These are phyloP conservation scores for Lophura nycthemera DNA, from an alignment of 2,113 vertebrate species.

Conservation along the genomic window DNA sequence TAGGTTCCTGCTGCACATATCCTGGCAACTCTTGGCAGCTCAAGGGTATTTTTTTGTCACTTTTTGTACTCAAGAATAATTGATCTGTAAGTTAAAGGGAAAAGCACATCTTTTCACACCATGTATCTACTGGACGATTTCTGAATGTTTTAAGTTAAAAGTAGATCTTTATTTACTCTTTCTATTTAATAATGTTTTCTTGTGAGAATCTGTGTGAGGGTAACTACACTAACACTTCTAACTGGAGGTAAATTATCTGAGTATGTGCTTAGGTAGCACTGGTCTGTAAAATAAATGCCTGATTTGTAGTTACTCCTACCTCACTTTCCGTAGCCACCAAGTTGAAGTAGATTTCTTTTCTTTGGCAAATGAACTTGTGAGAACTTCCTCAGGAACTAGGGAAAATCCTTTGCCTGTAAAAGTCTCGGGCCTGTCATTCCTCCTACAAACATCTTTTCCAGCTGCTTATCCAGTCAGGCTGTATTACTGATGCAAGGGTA, in stretches of 20 bases:
- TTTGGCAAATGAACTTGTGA: not conserved
- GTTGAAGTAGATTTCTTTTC: not conserved
- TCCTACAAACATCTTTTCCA: not conserved
- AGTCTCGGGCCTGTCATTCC: not conserved
- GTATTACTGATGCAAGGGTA: accelerated
- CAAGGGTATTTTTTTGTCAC: not conserved
- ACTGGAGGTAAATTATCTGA: not conserved
- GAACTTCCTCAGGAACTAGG: not conserved
- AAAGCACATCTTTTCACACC: not conserved
- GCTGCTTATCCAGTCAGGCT: not conserved
- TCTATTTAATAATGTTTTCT: not conserved
- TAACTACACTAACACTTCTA: not conserved
- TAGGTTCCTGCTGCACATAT: not conserved
- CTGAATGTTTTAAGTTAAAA: not conserved
- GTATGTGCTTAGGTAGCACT: not conserved
- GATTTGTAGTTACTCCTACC: not conserved
- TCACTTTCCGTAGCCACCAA: not conserved
- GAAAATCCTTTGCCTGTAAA: not conserved
- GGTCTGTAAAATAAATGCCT: not conserved
- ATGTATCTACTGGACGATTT: not conserved
- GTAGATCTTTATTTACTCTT: not conserved
- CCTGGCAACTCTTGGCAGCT: not conserved
- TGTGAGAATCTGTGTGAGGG: not conserved
- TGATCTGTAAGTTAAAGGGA: not conserved
- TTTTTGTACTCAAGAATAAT: not conserved